Conservation (phyloP, 2,797 vertebrate genomes). For the Sebastes matsubarae region DNA sequence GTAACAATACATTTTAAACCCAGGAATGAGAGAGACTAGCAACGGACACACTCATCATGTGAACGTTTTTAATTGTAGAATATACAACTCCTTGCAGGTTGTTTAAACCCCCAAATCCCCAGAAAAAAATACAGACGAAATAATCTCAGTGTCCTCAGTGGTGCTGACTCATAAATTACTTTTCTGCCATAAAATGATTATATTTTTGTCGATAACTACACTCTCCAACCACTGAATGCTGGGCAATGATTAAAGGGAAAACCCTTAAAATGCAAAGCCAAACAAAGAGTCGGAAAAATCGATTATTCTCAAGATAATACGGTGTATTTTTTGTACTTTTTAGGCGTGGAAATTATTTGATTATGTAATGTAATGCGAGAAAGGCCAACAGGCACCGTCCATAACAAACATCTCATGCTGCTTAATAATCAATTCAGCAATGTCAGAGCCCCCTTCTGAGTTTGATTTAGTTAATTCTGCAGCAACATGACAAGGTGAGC, state of each 20-base stretch:
- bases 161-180: background rate
- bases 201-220: background rate
- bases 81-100: background rate
- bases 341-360: background rate
- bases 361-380: background rate
- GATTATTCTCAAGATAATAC: background rate
- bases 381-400: background rate
- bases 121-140: background rate
- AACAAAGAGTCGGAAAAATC: background rate
- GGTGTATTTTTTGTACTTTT: background rate
- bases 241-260: background rate
- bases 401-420: conserved; percentile 11
- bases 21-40: no score
- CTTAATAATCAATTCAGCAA: conserved; percentile 20
- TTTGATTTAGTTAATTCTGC: conserved; percentile 34
- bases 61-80: background rate
- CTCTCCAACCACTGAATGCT: background rate
- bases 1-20: no score
- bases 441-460: conserved; percentile 17
- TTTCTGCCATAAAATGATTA: background rate
- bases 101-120: background rate
- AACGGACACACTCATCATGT: background rate
- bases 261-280: background rate
- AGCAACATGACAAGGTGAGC: conserved; percentile 43
- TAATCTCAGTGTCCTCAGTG: background rate